A percentile compares a stretch with the other conserved stretches of the same genome.
phyloP scores from a whole-genome alignment of 2,113 vertebrate genomes.

The Empidonax traillii region DNA sequence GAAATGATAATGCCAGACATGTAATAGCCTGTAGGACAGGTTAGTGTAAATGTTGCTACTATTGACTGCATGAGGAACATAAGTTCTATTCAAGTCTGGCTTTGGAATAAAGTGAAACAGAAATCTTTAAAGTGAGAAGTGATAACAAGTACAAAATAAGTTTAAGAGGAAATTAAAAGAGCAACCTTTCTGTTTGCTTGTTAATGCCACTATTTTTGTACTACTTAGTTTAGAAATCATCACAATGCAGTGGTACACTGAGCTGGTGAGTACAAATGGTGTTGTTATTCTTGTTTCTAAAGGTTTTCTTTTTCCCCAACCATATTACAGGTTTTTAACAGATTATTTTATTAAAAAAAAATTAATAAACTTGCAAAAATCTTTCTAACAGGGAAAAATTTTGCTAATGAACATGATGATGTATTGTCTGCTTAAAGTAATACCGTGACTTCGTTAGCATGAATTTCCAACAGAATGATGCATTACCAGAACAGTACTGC shows the following conservation, averaged over 20 bases:
- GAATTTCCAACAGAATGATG: background rate
- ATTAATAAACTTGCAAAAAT: background rate
- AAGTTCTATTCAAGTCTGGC: background rate
- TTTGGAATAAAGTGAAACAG: background rate
- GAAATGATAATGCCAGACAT: background rate
- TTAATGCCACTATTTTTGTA: background rate
- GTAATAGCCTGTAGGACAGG: background rate
- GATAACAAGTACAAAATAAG: background rate
- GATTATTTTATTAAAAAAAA: background rate
- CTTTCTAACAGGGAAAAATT: background rate
- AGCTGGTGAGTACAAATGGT: background rate
- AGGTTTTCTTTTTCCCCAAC: background rate
- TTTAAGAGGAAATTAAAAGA: background rate
- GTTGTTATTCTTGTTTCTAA: background rate
- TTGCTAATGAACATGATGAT: background rate
- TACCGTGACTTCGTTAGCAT: background rate
- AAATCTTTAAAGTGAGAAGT: background rate
- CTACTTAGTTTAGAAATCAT: background rate
- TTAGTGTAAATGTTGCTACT: background rate
- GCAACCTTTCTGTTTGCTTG: background rate
- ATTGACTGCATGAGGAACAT: background rate
- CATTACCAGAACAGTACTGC: background rate
- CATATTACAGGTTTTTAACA: background rate
- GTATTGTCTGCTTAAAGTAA: background rate
- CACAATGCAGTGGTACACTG: background rate